Evolutionary conservation across 2,113 vertebrate genomes (phyloP), one percentile per base, ranked within the genome.

Genomic region (Ascaphus truei): DNA sequence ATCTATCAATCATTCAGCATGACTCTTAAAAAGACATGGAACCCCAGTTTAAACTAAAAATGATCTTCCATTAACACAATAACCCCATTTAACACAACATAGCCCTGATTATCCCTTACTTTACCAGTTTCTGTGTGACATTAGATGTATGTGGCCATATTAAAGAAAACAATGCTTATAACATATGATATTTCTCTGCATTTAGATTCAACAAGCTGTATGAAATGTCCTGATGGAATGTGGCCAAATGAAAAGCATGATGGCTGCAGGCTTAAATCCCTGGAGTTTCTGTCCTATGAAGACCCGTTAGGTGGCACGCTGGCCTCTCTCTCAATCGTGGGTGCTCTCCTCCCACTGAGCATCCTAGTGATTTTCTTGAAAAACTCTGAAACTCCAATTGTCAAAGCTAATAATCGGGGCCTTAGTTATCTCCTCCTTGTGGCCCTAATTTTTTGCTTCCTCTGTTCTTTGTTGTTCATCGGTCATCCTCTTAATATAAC

Each of bases 221-320:
- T 78, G 22, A 82, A 68, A 62, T 81, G 73, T 62, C 73, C 74
- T 8, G 16, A 25, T 27, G 72, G 82, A 59, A 73, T 77, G 18
- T 78, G 81, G 75, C 71, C 80, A 9, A 80, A 68, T 11, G 10
- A 16, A 47, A 67, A 62, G 41, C 29, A 72, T 31, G 74, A 69
- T 23, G 23, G 11, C 10, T 76, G 75, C 73, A 43, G 80, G 53
- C 55, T 71, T 30, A 78, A 76, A 73, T 68, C 65, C 25, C 63
- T 71, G 50, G 79, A 81, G 65, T 63, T 12, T 25, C 45, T 63
- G 8, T 50, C 62, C 13, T 53, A 27, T 8, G 9, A 39, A 16
- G 48, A 53, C 18, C 6, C 5, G 1, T 29, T 55, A 18, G 62
- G 62, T 15, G n/a, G 7, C 31, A 22, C 29, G 2, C 52, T 65